These are phyloP conservation scores for Microctenopoma steveboyesi DNA, from an alignment of 2,797 vertebrate species.

Conservation along the genomic window DNA sequence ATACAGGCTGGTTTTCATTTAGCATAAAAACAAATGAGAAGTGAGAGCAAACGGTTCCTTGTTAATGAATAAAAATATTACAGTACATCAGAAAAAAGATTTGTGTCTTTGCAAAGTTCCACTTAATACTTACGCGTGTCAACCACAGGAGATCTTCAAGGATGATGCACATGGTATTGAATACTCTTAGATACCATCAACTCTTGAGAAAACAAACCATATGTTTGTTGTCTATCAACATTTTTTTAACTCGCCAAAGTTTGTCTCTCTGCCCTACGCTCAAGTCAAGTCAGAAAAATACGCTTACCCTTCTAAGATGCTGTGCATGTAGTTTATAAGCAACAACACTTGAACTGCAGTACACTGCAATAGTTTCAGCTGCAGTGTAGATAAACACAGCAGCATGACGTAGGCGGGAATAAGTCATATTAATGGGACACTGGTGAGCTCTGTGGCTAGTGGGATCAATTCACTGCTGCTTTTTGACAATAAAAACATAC, in stretches of 20 bases:
- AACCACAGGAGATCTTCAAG: constrained; percentile 35
- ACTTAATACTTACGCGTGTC: constrained; percentile 33
- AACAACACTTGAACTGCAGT: not conserved
- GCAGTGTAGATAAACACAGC: not conserved
- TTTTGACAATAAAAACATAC: constrained; percentile 11
- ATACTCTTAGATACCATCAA: constrained; percentile 10
- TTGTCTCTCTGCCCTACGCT: not conserved
- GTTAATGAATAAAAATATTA: constrained; percentile 42
- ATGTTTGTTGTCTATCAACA: not conserved
- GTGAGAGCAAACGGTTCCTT: constrained; percentile 40
- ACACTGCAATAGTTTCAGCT: not conserved
- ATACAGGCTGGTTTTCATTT: constrained; percentile 13
- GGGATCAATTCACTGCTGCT: constrained; percentile 9
- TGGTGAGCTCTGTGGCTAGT: constrained; percentile 2
- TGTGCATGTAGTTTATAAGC: not conserved
- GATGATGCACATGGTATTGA: constrained; percentile 34
- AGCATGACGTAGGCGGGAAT: not conserved
- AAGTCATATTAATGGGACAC: not conserved
- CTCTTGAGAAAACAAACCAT: constrained; percentile 1
- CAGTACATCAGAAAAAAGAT: constrained; percentile 41
- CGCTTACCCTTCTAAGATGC: not conserved
- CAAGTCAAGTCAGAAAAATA: not conserved
- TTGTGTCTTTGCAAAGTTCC: constrained; percentile 19
- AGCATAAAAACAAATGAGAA: not conserved
- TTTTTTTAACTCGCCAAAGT: not conserved